Evolutionary conservation across 2,888 invertebrate genomes (phyloP), one percentile per base, ranked within the genome.

Genomic region (Danaus chrysippus): DNA sequence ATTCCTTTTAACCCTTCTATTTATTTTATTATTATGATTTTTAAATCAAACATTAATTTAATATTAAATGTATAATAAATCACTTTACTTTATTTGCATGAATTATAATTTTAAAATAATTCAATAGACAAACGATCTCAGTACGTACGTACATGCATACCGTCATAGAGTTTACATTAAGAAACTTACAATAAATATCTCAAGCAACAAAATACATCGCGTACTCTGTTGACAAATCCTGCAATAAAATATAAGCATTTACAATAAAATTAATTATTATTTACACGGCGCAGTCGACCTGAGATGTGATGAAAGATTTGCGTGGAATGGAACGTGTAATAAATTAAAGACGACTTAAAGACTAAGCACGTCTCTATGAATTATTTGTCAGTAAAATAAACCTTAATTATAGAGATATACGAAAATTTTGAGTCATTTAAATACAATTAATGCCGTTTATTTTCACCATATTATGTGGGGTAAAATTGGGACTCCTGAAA

Each of bases 201-300:
- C 86, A 78, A 73, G 72, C 82, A 76, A 87, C 89, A 87, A 84
- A 88, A 88, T 87, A 87, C 89, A 89, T 88, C 89, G 86, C 86
- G 81, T 84, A 79, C 84, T 81, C 86, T 90, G 91, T 90, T 91
- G 91, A 91, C 91, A 91, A 91, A 91, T 91, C 91, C 90, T 78
- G 90, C 83, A 90, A 91, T 91, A 91, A 91, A 91, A 90, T 91
- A 91, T 91, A 91, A 90, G 88, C 91, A 90, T 87, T 91, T 89
- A 91, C 91, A 91, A 91, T 91, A 91, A 91, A 89, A 91, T 91
- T 91, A 91, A 91, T 91, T 91, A 91, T 91, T 91, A 91, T 91
- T 91, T 91, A 91, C 91, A 91, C 87, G 90, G 86, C 81, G 76
- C 79, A 77, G 82, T 83, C 86, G 84, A 85, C 87, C 82, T 82